Percentiles rank a stretch among this genome's conserved stretches.
phyloP scores from a whole-genome alignment of 2,888 invertebrate genomes.

The Hedychridium roseum region DNA sequence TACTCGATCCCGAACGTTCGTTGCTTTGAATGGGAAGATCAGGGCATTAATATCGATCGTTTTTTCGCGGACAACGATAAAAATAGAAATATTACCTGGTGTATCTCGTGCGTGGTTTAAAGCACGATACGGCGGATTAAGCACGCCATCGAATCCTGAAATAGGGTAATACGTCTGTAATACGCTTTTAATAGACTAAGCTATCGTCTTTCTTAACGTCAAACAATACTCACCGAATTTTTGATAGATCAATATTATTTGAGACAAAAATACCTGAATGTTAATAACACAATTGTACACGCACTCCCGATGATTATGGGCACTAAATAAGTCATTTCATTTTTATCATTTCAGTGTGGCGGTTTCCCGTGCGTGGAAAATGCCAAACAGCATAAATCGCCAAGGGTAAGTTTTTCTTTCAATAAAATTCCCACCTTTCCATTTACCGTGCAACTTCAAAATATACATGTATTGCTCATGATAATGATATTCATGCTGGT shows the following conservation, averaged over 20 bases:
- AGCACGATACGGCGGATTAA: not conserved
- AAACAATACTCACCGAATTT: conserved; percentile 10
- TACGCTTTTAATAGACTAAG: not conserved
- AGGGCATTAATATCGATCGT: not conserved
- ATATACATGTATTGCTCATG: too few relatives aligned
- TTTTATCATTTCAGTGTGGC: conserved; percentile 53
- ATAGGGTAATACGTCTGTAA: conserved; percentile 3
- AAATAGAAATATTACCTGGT: too few relatives aligned
- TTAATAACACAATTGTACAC: not conserved
- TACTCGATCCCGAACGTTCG: not conserved
- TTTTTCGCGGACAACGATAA: not conserved
- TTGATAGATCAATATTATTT: not conserved
- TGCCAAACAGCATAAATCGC: conserved; percentile 48
- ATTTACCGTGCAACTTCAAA: too few relatives aligned
- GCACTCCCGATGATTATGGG: not conserved
- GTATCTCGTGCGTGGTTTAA: not conserved
- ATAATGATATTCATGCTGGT: too few relatives aligned
- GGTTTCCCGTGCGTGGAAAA: conserved; percentile 54
- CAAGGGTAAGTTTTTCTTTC: conserved; percentile 60
- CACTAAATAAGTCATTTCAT: not conserved
- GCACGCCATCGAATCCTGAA: not conserved
- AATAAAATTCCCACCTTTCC: too few relatives aligned
- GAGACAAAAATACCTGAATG: not conserved
- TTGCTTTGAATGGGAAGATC: not conserved
- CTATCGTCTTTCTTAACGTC: not conserved